Conservation (phyloP, 2,797 vertebrate species). For the Fringilla coelebs region DNA sequence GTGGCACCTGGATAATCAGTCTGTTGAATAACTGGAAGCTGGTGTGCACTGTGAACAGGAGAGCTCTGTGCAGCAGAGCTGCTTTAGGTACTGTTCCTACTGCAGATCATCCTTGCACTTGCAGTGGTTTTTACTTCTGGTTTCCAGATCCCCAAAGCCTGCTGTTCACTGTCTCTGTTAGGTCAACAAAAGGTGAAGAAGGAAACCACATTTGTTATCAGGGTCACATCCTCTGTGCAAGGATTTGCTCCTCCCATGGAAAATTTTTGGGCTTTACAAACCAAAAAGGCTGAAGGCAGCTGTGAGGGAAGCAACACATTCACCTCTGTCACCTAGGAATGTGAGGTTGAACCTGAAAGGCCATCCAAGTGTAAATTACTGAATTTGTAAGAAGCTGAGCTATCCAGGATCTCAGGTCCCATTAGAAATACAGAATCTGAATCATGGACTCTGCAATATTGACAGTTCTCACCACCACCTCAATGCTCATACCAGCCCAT, state of each 20-base stretch:
- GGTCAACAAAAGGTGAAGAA: constrained; percentile 30
- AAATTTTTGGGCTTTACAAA: background rate
- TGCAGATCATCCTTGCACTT: background rate
- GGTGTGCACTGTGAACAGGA: background rate
- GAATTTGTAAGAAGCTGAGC: background rate
- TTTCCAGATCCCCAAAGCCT: background rate
- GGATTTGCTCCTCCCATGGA: background rate
- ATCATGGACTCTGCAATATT: background rate
- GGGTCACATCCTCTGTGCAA: background rate
- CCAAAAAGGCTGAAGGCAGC: background rate
- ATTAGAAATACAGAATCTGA: background rate
- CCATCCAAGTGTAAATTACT: background rate
- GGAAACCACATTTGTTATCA: background rate
- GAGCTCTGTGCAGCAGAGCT: background rate
- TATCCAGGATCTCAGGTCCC: background rate
- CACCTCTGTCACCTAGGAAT: background rate
- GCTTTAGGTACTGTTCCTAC: background rate
- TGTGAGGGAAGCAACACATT: background rate
- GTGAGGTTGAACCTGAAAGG: background rate
- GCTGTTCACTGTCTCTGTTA: background rate
- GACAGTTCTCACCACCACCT: background rate
- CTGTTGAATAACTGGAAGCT: background rate
- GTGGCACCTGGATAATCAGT: background rate
- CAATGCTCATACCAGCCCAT: background rate
- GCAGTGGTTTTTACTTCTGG: background rate